Base-by-base conservation (phyloP, 2,888 invertebrate species). In the Neoascia interrupta region DNA sequence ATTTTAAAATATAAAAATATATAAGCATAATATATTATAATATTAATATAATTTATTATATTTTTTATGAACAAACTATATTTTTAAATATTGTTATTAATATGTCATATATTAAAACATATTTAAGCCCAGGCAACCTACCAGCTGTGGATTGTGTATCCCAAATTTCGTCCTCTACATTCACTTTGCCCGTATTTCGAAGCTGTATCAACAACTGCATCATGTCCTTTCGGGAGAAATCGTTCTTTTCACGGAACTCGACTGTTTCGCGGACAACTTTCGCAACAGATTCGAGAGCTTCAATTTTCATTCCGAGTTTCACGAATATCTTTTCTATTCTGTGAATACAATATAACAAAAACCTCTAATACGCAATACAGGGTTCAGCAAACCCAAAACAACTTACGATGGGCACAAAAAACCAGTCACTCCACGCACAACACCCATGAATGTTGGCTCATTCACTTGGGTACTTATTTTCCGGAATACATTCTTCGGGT, bases 171-270 rank as follows among this genome's bases (percentile, higher is more conserved):
- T 87, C 86, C 23, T 87, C 86, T 0, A 82, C 83, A 37, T 84
- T 86, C 19, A 87, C 84, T 81, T 85, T 87, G 49, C 86, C 87
- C 1, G 85, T 85, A 31, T 90, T 89, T n/a, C 89, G 86, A 19
- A 90, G 80, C 36, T 89, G 87, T 53, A 90, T 87, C 28, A 91
- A 82, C 54, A 90, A 79, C 80, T 90, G 89, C 81, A 91, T 84
- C 69, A 90, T 84, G 82, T 90, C 91, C 69, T 88, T 88, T 5
- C 89, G 85, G 1, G 85, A 83, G 3, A 89, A 84, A 36, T 89
- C 88, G 23, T 88, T 84, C 1, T 84, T 60, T 81, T 90, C 89
- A n/a, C 90, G 86, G 61, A 86, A 85, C 18, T 87, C 84, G 5
- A 90, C 85, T 10, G 90, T 88, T 5, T 85, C 84, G 13, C 85